Evolutionary conservation across 1,140 invertebrate genomes (phyloP).

Genomic region (Rhynchophorus ferrugineus): DNA sequence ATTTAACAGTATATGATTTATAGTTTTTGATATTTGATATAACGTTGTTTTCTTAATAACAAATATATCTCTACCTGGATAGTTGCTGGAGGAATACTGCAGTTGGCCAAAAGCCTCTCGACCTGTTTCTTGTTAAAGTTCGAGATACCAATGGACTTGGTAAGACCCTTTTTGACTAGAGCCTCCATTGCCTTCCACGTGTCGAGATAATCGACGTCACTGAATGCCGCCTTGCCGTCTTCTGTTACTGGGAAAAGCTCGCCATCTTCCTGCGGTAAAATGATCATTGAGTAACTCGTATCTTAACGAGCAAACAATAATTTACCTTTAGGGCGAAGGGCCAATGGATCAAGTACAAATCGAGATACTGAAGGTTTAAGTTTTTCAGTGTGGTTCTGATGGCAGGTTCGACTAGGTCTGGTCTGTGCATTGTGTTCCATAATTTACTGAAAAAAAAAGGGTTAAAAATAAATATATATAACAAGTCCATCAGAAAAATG

Average conservation of each 20-base stretch:
- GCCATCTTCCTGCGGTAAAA: conserved; percentile 13
- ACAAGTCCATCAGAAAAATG: too few species aligned
- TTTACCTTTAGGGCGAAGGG: conserved; percentile 48
- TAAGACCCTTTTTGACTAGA: conserved; percentile 56
- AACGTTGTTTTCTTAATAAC: too few species aligned
- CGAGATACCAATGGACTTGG: conserved; percentile 74
- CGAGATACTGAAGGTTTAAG: conserved; percentile 65
- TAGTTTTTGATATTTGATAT: too few species aligned
- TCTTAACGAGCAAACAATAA: too few species aligned
- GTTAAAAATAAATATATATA: too few species aligned
- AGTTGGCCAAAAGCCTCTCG: conserved; percentile 54
- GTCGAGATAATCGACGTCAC: conserved; percentile 52
- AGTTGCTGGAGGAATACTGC: conserved; percentile 62
- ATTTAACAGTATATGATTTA: too few species aligned
- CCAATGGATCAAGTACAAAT: conserved; percentile 76
- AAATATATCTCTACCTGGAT: conserved; percentile 67
- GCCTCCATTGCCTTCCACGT: conserved; percentile 71
- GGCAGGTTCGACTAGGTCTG: conserved; percentile 52
- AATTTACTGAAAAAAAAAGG: conserved; percentile 48
- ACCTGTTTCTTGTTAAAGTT: conserved; percentile 82
- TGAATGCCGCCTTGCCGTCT: conserved; percentile 41
- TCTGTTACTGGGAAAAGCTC: conserved; percentile 13
- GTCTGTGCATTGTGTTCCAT: conserved; percentile 58
- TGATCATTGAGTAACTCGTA: background rate
- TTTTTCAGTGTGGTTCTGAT: conserved; percentile 55